phyloP scores from a whole-genome alignment of 2,888 invertebrate genomes.

The Ectemnius continuus region DNA sequence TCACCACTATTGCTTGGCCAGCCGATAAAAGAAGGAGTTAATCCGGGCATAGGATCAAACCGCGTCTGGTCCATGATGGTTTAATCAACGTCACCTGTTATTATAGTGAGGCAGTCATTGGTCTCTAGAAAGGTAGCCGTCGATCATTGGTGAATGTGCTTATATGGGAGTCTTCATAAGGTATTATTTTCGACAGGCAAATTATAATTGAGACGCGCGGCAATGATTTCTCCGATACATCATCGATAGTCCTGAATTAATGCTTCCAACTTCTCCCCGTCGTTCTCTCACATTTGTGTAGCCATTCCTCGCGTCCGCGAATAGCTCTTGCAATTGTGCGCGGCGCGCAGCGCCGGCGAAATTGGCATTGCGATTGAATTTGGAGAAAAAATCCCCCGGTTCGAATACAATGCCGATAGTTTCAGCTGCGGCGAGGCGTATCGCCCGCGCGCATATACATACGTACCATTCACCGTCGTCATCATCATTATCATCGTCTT shows the following conservation, averaged over 20 bases:
- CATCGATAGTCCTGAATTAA: constrained; percentile 7
- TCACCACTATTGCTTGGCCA: background rate
- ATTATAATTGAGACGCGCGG: constrained; percentile 26
- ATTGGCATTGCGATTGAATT: constrained; percentile 55
- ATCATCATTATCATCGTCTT: constrained; percentile 54
- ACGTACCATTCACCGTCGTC: constrained; percentile 53
- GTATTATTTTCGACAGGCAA: constrained; percentile 9
- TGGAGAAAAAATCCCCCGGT: constrained; percentile 29
- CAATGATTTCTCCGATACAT: constrained; percentile 23
- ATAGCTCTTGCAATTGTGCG: constrained; percentile 9
- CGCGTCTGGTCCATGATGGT: no score
- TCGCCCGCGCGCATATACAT: background rate
- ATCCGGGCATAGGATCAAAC: no score
- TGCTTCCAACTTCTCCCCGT: constrained; percentile 16
- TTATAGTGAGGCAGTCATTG: background rate
- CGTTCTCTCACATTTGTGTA: constrained; percentile 32
- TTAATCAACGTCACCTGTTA: constrained; percentile 1
- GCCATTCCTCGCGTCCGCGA: background rate
- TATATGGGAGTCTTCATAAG: background rate
- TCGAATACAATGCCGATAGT: constrained; percentile 49
- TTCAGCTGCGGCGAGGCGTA: constrained; percentile 38
- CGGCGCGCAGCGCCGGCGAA: no score
- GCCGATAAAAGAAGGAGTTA: background rate
- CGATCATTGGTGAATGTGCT: background rate
- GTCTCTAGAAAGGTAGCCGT: background rate